Percentiles rank a stretch among this genome's conserved stretches.
Evolutionary conservation across 1,140 invertebrate genomes (phyloP).

Genomic region (Drosophila truncata): DNA sequence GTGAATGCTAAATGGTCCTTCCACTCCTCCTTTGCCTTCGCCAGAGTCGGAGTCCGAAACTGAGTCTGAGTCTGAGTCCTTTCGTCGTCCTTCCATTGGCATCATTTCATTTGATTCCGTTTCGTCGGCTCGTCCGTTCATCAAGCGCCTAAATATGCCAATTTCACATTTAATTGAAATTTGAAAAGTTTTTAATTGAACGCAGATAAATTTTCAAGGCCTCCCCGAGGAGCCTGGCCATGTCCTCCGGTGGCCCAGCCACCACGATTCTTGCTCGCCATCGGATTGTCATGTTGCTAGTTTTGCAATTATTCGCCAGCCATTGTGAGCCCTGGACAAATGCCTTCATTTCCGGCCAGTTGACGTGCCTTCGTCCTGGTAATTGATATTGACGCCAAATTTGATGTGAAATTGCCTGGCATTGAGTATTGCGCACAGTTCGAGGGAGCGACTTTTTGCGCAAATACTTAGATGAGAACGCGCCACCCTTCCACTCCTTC

Average conservation of each 20-base stretch:
- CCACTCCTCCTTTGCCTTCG: conserved; percentile 4
- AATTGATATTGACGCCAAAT: conserved; percentile 81
- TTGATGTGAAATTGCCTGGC: conserved; percentile 72
- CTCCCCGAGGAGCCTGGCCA: conserved; percentile 11
- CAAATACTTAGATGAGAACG: conserved; percentile 36
- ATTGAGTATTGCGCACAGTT: conserved; percentile 44
- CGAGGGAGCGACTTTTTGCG: conserved; percentile 42
- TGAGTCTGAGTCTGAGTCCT: background rate
- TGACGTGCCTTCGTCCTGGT: conserved; percentile 51
- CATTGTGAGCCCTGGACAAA: conserved; percentile 54
- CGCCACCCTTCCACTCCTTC: background rate
- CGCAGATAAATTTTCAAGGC: conserved; percentile 77
- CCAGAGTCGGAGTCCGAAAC: background rate
- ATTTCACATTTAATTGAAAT: conserved; percentile 84
- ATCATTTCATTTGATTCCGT: conserved; percentile 50
- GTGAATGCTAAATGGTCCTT: conserved; percentile 50
- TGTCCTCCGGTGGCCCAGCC: conserved; percentile 1
- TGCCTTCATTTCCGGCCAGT: conserved; percentile 74
- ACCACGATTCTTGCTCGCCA: background rate
- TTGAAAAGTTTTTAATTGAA: conserved; percentile 84
- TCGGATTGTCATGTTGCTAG: conserved; percentile 72
- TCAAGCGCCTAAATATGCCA: conserved; percentile 82
- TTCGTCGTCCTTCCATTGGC: conserved; percentile 18
- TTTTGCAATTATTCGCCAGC: conserved; percentile 66
- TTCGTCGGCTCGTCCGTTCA: conserved; percentile 47